phyloP scores from a whole-genome alignment of 1,140 invertebrate species.

The Babylonia areolata region DNA sequence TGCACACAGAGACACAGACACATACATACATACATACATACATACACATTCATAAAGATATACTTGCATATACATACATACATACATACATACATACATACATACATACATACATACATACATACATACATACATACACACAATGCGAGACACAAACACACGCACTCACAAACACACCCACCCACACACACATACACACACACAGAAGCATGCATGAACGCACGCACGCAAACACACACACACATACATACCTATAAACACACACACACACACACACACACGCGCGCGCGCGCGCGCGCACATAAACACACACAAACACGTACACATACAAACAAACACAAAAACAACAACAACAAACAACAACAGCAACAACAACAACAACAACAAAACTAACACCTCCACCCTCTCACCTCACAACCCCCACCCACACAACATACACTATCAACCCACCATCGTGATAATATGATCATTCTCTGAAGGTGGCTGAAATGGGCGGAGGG shows the following conservation, averaged over 20 bases:
- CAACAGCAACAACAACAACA: no score
- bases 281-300: neutral
- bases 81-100: neutral
- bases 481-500: no score
- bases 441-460: no score
- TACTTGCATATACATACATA: neutral
- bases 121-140: neutral
- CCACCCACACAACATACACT: no score
- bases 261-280: neutral
- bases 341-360: no score
- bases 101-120: neutral
- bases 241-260: neutral
- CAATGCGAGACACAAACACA: neutral
- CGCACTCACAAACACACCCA: neutral
- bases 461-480: no score
- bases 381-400: no score
- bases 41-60: neutral
- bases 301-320: no score
- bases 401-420: no score
- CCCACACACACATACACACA: no score
- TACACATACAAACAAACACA: no score
- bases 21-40: constrained; percentile 11
- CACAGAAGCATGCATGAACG: no score
- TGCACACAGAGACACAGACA: constrained; percentile 8
- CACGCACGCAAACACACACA: neutral